Evolutionary conservation across 2,113 vertebrate genomes (phyloP), one percentile per base, ranked within the genome.

Genomic region (Nibea albiflora): DNA sequence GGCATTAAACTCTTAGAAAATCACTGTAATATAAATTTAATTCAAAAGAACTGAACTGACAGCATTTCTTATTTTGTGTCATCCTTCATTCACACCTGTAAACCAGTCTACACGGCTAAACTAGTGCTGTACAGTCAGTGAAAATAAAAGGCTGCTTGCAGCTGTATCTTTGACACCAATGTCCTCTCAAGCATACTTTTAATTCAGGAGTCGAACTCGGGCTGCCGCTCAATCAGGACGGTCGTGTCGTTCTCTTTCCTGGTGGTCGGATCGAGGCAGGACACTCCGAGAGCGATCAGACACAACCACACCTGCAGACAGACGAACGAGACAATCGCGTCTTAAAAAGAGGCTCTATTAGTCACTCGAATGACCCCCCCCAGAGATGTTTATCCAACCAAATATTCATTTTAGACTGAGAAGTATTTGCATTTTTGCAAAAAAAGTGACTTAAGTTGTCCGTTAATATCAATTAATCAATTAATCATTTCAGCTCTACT

Each of bases 271-370:
- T 95, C 94, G 82, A 97, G 91, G 78, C 92, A 95, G 88, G 96
- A 94, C 62, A 95, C 60, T 0, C 97, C 97, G 90, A 98, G 84
- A 26, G 96, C 95, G 1, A 98, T 90, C 63, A 97, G 91, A 81
- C 97, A 98, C 46, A 95, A 87, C 97, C 96, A 98, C 4, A 62
- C 85, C 97, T 98, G 92, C 44, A 92, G 26, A 50, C 4, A 72
- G 46, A 61, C 16, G 57, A 5, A 46, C 6, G 31, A 31, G 31
- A 5, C 31, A 31, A 5, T 31, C 31, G 4, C 5, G 31, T 31
- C 16, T 49, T 49, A 17, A 6, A 49, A 22, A 44, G n/a, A 8
- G 5, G 12, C 3, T 10, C 28, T 22, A 16, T 22, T 9, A 46
- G n/a, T 64, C 39, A 44, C 12, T 31, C 14, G 12, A 57, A 16